Evolutionary conservation across 2,888 invertebrate genomes (phyloP), one percentile per base, ranked within the genome.

Genomic region (Torymus texanus): DNA sequence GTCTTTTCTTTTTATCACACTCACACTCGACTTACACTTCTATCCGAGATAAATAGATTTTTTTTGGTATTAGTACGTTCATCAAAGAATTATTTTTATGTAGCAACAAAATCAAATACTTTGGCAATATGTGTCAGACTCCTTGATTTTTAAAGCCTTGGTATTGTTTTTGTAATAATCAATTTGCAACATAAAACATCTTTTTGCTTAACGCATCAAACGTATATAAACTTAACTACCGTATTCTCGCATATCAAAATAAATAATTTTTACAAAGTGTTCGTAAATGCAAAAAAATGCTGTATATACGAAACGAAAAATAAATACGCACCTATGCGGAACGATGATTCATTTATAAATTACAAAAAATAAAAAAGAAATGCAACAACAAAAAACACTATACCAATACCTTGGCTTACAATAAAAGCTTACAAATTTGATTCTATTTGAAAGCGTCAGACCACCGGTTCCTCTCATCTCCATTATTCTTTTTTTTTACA

Each of bases 41-140:
- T 76, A 83, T 83, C 78, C 73, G 79, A 83, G 83, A 84, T 82
- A 85, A 86, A 80, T 85, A 85, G 80, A 84, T 84, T 86, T 84
- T 85, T 85, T 84, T 85, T 85, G 83, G 84, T 85, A 83, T 76
- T 66, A 75, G 53, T 81, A 75, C 58, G 76, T 79, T 76, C 71
- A 78, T 81, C 62, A 62, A 79, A 74, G 74, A 80, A 63, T 75
- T 74, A 12, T 66, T 75, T 77, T 65, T 16, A 62, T 63, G 63
- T 75, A 75, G 75, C 78, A 80, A 80, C 67, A 67, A 78, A 82
- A 88, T 85, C 83, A 86, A 85, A 86, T 85, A 86, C 85, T 90
- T 90, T 90, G 90, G 90, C 90, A 90, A 89, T 89, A 86, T 87
- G 87, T 85, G 86, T 90, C 90, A 90, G 90, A 89, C 90, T 90